Evolutionary conservation across 2,113 vertebrate species (phyloP).

Genomic region (Narcine bancroftii): DNA sequence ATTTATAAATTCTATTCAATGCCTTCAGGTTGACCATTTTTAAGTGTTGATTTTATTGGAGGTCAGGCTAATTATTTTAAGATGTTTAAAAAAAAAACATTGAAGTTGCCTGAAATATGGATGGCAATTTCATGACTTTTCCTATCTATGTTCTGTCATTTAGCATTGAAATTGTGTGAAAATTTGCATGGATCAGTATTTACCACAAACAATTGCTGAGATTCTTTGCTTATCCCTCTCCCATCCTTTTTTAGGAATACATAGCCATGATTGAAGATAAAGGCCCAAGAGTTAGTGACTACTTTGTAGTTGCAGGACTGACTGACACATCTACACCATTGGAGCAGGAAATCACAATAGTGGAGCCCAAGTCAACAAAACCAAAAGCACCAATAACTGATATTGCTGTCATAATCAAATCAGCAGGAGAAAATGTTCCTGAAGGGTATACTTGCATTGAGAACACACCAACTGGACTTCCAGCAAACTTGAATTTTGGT

Average conservation of each 20-base stretch:
- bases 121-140: background rate
- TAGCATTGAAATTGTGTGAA: background rate
- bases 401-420: conserved; percentile 85
- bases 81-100: background rate
- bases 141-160: background rate
- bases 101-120: background rate
- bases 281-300: conserved; percentile 90
- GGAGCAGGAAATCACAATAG: conserved; percentile 78
- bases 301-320: conserved; percentile 94
- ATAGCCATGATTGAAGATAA: conserved; percentile 91
- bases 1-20: background rate
- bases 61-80: background rate
- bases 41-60: background rate
- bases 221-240: conserved; percentile 37
- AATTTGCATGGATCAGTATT: background rate
- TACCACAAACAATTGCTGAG: background rate
- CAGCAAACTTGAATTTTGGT: conserved; percentile 92
- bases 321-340: conserved; percentile 79
- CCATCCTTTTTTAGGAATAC: conserved; percentile 49
- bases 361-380: conserved; percentile 77
- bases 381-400: conserved; percentile 92
- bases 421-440: conserved; percentile 82
- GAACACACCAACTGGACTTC: conserved; percentile 77
- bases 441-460: conserved; percentile 94
- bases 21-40: background rate